These are phyloP conservation scores for Aricia artaxerxes DNA, from an alignment of 2,888 invertebrate species.

Conservation along the genomic window DNA sequence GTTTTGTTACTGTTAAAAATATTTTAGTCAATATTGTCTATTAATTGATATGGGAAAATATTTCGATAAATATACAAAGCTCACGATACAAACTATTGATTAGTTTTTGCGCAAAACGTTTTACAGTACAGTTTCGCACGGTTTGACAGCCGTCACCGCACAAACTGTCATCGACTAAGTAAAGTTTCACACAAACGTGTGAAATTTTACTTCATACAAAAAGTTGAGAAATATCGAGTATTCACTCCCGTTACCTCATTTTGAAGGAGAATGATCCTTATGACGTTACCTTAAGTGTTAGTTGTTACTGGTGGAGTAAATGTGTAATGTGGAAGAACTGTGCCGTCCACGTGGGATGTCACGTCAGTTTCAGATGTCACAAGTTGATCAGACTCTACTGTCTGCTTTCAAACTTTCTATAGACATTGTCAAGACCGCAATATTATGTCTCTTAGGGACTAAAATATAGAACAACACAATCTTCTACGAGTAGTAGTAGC, in stretches of 20 bases:
- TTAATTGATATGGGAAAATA: neutral
- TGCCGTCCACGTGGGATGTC: neutral
- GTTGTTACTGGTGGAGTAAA: neutral
- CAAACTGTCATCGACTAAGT: neutral
- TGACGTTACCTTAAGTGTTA: neutral
- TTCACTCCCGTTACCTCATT: neutral
- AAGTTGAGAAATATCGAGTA: neutral
- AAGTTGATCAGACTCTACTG: neutral
- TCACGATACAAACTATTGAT: neutral
- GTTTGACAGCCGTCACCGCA: conserved; percentile 1
- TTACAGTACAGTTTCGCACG: neutral
- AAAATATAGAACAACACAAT: no score
- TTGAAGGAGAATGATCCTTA: neutral
- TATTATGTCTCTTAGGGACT: no score
- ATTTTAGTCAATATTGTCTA: neutral
- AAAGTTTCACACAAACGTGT: neutral
- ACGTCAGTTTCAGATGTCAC: neutral
- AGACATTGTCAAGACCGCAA: no score
- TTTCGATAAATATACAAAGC: neutral
- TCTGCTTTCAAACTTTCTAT: no score
- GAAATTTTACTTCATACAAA: conserved; percentile 5
- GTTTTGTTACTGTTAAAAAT: neutral
- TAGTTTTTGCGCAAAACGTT: neutral
- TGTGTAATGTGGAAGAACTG: neutral
- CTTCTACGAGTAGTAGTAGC: no score